Conservation (phyloP, 2,113 vertebrate genomes). For the Alexandromys fortis region DNA sequence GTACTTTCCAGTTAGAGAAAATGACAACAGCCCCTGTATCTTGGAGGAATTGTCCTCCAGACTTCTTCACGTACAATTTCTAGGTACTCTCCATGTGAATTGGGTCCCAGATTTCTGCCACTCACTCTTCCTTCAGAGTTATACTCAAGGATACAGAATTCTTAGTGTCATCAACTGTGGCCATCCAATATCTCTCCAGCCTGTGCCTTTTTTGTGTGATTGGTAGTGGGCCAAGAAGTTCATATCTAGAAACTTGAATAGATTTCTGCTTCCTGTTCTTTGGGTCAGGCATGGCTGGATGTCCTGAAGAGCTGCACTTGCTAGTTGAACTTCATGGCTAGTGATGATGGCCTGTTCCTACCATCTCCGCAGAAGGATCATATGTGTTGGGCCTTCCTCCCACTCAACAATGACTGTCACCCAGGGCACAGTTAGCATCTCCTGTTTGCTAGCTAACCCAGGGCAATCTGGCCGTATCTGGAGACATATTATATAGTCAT, state of each 20-base stretch:
- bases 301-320: not conserved
- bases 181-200: not conserved
- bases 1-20: not conserved
- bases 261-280: not conserved
- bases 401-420: not conserved
- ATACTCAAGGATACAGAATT: not conserved
- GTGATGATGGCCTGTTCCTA: not conserved
- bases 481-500: not conserved
- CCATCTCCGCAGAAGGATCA: fast-evolving
- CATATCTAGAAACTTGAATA: not conserved
- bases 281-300: not conserved
- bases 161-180: not conserved
- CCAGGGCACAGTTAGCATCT: not conserved
- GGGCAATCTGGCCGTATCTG: not conserved
- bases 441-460: not conserved
- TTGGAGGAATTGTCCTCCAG: not conserved
- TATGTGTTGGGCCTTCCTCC: not conserved
- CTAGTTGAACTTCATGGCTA: not conserved
- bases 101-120: not conserved
- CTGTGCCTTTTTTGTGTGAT: not conserved
- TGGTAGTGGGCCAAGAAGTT: not conserved
- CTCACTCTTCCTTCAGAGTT: not conserved
- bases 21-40: not conserved
- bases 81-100: not conserved
- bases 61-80: not conserved